Conservation (phyloP, 2,113 vertebrate species). For the Australoheros scitulus region DNA sequence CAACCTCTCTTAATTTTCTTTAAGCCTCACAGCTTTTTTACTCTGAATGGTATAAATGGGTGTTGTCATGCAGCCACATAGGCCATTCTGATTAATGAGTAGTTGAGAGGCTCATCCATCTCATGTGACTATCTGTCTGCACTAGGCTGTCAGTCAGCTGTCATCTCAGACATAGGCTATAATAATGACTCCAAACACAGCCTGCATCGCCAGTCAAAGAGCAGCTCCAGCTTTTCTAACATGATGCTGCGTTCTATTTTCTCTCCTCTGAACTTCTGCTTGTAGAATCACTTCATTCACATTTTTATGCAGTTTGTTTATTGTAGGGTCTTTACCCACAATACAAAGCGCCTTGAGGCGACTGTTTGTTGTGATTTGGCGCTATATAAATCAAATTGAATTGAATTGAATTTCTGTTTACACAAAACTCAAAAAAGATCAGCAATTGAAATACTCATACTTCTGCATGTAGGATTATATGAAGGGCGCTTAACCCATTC, state of each 20-base stretch:
- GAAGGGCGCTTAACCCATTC: no score
- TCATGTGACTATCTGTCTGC: background rate
- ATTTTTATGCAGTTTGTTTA: fast-evolving
- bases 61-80: conserved; percentile 14
- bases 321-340: no score
- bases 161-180: background rate
- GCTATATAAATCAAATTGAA: no score
- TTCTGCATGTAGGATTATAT: no score
- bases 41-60: conserved; percentile 26
- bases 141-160: conserved; percentile 40
- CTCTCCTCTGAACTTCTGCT: background rate
- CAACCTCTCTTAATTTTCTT: conserved; percentile 24
- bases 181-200: conserved; percentile 27
- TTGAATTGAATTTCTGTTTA: no score
- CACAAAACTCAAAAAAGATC: background rate
- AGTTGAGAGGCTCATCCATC: conserved; percentile 52
- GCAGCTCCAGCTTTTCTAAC: background rate
- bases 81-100: conserved; percentile 48
- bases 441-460: no score
- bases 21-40: background rate
- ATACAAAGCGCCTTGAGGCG: no score
- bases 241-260: background rate
- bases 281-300: background rate
- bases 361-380: no score
- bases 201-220: conserved; percentile 8